A percentile compares a stretch with the other conserved stretches of the same genome.
These are phyloP conservation scores for Galendromus occidentalis DNA, from an alignment of 1,140 invertebrate species.

Conservation along the genomic window DNA sequence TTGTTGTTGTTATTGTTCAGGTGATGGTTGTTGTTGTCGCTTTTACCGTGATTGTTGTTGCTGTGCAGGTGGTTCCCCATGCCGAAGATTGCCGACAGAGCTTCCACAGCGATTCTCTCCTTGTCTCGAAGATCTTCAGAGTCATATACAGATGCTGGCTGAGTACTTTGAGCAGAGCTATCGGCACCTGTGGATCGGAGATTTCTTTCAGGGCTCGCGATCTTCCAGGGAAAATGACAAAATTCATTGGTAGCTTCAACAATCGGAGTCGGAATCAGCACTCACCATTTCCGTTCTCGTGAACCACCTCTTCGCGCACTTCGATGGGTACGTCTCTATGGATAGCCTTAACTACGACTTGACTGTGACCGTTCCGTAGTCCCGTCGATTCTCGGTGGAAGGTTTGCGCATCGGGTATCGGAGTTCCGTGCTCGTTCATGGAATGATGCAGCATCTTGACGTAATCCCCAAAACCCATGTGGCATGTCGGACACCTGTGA, in stretches of 20 bases:
- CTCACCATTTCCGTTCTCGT: background rate
- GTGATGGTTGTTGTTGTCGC: background rate
- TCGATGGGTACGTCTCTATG: background rate
- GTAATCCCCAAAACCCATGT: slow-evolving; percentile 5
- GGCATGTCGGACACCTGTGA: background rate
- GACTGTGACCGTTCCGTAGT: too few species aligned
- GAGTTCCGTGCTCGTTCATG: background rate
- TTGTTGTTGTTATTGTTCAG: background rate
- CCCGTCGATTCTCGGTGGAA: too few species aligned
- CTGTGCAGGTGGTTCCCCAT: too few species aligned
- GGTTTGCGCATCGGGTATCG: background rate
- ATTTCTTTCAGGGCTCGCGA: too few species aligned
- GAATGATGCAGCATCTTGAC: slow-evolving; percentile 7
- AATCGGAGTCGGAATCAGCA: background rate
- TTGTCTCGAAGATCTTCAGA: slow-evolving; percentile 10
- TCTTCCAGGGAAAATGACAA: too few species aligned
- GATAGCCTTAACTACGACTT: too few species aligned
- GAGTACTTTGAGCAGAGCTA: background rate
- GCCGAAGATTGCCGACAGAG: background rate
- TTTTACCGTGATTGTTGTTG: background rate
- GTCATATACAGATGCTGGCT: background rate
- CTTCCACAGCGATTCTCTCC: slow-evolving; percentile 4
- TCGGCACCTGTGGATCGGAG: too few species aligned
- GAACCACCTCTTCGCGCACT: background rate
- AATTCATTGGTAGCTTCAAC: too few species aligned